Conservation (phyloP, 1,140 invertebrate genomes). For the Zaprionus taronus region DNA sequence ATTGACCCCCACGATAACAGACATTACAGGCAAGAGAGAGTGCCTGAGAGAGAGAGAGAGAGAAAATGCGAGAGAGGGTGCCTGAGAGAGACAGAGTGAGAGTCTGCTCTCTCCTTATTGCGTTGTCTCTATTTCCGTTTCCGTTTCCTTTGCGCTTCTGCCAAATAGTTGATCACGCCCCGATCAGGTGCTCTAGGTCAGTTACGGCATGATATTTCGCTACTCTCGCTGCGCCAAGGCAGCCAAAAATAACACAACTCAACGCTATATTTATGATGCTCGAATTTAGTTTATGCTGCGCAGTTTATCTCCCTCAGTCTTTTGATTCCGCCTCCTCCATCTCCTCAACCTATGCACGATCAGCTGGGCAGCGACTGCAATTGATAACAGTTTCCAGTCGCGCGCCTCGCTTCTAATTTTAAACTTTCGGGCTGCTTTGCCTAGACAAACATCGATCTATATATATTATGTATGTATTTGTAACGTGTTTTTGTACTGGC, state of each 20-base stretch:
- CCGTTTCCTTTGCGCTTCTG: slow-evolving; percentile 21
- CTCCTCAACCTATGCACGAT: not conserved
- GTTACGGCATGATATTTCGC: slow-evolving; percentile 62
- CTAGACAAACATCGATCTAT: not conserved
- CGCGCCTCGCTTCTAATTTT: slow-evolving; percentile 68
- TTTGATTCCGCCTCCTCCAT: not conserved
- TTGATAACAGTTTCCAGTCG: slow-evolving; percentile 63
- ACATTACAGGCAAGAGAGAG: not conserved
- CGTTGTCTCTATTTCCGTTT: slow-evolving; percentile 19
- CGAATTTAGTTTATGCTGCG: slow-evolving; percentile 72
- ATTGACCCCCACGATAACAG: slow-evolving; percentile 36
- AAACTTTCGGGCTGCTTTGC: slow-evolving; percentile 46
- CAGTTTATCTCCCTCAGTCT: slow-evolving; percentile 60
- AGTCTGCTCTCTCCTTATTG: not conserved
- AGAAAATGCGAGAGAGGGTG: not conserved
- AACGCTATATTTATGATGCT: slow-evolving; percentile 69
- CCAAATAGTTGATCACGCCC: slow-evolving; percentile 68
- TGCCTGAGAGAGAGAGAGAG: not conserved
- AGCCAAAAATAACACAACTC: slow-evolving; percentile 71
- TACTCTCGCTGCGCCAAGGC: slow-evolving; percentile 2
- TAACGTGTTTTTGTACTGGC: not conserved
- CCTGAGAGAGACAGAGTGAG: not conserved
- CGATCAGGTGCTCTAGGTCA: slow-evolving; percentile 78
- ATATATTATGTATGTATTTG: not conserved
- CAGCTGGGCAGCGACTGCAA: slow-evolving; percentile 37